phyloP scores from a whole-genome alignment of 2,113 vertebrate species.

The Poeciliopsis retropinna region DNA sequence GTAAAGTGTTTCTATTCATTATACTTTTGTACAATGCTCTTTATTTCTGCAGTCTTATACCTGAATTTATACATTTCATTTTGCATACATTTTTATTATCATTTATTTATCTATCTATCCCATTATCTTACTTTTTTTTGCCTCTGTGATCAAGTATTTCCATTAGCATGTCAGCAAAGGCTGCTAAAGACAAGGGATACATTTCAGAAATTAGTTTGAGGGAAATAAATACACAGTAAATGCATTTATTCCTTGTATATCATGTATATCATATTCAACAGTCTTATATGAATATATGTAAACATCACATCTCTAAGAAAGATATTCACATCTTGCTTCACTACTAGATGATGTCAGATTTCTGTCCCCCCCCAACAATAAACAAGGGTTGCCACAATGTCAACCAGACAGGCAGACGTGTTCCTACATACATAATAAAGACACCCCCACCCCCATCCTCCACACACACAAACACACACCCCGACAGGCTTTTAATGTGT shows the following conservation, averaged over 20 bases:
- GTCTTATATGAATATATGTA: conserved; percentile 9
- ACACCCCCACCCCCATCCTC: not conserved
- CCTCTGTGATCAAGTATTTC: not conserved
- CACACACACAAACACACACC: no score
- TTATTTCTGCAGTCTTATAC: no score
- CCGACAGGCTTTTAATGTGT: not conserved
- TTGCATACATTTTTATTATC: not conserved
- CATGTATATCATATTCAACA: conserved; percentile 41
- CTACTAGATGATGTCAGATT: conserved; percentile 12
- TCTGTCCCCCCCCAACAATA: not conserved
- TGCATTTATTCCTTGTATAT: conserved; percentile 1
- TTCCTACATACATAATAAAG: not conserved
- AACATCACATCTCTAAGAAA: conserved; percentile 12
- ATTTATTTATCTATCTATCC: not conserved
- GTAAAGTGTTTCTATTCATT: no score
- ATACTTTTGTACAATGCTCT: no score
- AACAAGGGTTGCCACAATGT: conserved; percentile 5
- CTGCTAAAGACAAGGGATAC: not conserved
- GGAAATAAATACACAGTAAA: conserved; percentile 26
- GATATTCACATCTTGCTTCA: conserved; percentile 24
- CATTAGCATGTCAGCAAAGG: conserved; percentile 25
- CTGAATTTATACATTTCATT: no score
- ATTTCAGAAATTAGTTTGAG: not conserved
- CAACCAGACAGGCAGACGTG: conserved; percentile 12
- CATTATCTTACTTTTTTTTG: not conserved